Evolutionary conservation across 2,888 invertebrate species (phyloP).

Genomic region (Eurytoma californica): DNA sequence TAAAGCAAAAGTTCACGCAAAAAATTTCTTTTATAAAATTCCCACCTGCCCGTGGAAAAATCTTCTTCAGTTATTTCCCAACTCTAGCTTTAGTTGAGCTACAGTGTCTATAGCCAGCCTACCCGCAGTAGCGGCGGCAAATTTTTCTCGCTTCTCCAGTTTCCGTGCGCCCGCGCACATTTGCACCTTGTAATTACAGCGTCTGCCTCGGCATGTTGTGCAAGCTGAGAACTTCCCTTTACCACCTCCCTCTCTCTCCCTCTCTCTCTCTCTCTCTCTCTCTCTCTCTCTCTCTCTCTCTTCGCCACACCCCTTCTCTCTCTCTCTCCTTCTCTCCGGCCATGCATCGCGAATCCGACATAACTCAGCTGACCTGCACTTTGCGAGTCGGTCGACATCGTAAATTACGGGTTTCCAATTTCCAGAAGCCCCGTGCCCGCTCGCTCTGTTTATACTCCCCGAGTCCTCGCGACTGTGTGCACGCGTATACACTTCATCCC

Average conservation of each 20-base stretch:
- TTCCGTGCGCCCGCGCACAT: background rate
- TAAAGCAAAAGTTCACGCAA: too few relatives aligned
- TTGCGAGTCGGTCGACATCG: constrained; percentile 57
- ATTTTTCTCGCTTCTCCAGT: constrained; percentile 14
- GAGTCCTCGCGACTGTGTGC: background rate
- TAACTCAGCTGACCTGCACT: constrained; percentile 42
- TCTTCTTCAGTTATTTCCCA: too few relatives aligned
- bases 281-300: too few relatives aligned
- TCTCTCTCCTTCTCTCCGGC: background rate
- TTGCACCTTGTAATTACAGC: constrained; percentile 45
- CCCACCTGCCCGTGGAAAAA: too few relatives aligned
- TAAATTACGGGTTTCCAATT: constrained; percentile 72
- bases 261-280: background rate
- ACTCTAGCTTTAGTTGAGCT: too few relatives aligned
- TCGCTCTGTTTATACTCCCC: constrained; percentile 12
- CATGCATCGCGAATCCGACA: constrained; percentile 47
- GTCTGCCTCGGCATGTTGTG: background rate
- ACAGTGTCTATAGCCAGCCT: too few relatives aligned
- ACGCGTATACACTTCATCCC: too few relatives aligned
- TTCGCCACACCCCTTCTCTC: background rate
- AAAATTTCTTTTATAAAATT: too few relatives aligned
- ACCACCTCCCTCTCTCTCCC: background rate
- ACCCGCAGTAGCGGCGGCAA: background rate
- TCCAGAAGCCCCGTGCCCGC: constrained; percentile 59
- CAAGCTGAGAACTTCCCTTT: constrained; percentile 18